Conservation (phyloP, 1,140 invertebrate genomes). For the Ceratosolen fusciceps region DNA sequence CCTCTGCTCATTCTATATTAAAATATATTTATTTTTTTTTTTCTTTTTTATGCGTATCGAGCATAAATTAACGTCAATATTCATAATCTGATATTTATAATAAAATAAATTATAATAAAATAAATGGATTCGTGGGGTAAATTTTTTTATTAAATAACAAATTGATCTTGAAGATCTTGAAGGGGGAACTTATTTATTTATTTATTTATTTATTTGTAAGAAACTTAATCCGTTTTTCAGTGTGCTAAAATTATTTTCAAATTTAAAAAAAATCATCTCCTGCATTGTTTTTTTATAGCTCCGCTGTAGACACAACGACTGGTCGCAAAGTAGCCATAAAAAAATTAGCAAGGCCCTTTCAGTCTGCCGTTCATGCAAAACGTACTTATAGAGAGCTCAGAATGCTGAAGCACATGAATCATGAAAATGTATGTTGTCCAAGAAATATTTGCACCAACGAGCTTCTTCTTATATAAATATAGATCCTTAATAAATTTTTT, state of each 20-base stretch:
- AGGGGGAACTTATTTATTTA: too few species aligned
- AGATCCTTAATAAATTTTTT: background rate
- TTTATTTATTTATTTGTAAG: too few species aligned
- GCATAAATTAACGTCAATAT: too few species aligned
- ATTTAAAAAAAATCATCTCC: background rate
- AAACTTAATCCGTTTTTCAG: too few species aligned
- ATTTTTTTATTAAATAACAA: too few species aligned
- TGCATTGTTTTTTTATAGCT: slow-evolving; percentile 74
- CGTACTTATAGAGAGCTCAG: slow-evolving; percentile 96
- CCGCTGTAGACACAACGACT: slow-evolving; percentile 82
- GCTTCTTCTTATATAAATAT: background rate
- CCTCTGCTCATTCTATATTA: too few species aligned
- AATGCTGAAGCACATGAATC: slow-evolving; percentile 98
- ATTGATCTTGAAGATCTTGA: too few species aligned
- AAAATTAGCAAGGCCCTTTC: slow-evolving; percentile 96
- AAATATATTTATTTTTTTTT: too few species aligned
- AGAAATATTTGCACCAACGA: background rate
- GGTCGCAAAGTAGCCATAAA: slow-evolving; percentile 96
- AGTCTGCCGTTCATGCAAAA: slow-evolving; percentile 98
- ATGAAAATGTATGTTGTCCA: slow-evolving; percentile 91
- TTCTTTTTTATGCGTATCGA: too few species aligned
- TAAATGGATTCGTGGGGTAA: too few species aligned
- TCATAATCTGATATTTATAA: too few species aligned
- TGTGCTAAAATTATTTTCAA: background rate
- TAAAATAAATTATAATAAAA: too few species aligned